Evolutionary conservation across 2,888 invertebrate genomes (phyloP).

Genomic region (Crematogaster levior): DNA sequence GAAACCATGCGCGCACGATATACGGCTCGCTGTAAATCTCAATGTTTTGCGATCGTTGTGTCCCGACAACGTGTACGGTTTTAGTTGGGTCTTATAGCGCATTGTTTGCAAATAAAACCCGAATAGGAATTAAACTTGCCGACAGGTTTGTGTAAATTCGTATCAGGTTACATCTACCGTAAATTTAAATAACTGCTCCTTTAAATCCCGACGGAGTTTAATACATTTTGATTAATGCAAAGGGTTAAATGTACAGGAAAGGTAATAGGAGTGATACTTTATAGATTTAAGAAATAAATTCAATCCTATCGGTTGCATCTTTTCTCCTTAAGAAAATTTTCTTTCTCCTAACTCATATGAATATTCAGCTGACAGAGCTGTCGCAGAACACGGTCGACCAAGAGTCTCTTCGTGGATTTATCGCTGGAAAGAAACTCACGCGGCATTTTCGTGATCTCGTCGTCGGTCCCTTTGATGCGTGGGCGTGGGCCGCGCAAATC

Average conservation of each 20-base stretch:
- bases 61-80: neutral
- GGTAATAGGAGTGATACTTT: neutral
- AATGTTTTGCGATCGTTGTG: slow-evolving; percentile 25
- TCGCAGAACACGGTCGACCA: slow-evolving; percentile 57
- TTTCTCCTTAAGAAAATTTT: neutral
- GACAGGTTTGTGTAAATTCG: slow-evolving; percentile 43
- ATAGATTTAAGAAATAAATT: slow-evolving; percentile 5
- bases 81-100: slow-evolving; percentile 38
- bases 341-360: neutral
- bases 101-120: slow-evolving; percentile 53
- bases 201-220: slow-evolving; percentile 27
- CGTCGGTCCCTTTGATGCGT: slow-evolving; percentile 83
- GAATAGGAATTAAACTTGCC: slow-evolving; percentile 46
- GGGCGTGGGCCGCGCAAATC: slow-evolving; percentile 83
- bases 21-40: slow-evolving; percentile 46
- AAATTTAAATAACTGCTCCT: slow-evolving; percentile 29
- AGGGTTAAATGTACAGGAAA: neutral
- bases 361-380: slow-evolving; percentile 42
- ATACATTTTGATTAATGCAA: slow-evolving; percentile 31
- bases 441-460: slow-evolving; percentile 73
- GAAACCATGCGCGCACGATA: slow-evolving; percentile 48
- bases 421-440: slow-evolving; percentile 69
- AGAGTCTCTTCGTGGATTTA: slow-evolving; percentile 71
- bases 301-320: too few relatives aligned
- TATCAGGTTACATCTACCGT: slow-evolving; percentile 40